Evolutionary conservation across 2,888 invertebrate species (phyloP).

Genomic region (Zootermopsis nevadensis): DNA sequence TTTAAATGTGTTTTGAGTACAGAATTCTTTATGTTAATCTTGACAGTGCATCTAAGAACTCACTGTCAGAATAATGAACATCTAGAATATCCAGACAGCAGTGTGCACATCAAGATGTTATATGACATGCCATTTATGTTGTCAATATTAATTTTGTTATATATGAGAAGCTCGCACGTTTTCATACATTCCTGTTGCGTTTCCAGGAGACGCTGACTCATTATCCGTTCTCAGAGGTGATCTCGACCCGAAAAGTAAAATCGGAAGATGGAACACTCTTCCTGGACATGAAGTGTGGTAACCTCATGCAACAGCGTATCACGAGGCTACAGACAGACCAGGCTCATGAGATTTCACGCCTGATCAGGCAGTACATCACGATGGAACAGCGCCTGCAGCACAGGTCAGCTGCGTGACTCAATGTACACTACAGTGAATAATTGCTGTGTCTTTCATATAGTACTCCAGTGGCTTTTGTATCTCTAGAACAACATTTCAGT

Average conservation of each 20-base stretch:
- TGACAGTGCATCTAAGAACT: too few relatives aligned
- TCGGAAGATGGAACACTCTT: constrained; percentile 92
- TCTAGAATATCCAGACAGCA: too few relatives aligned
- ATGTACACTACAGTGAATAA: neutral
- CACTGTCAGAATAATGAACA: too few relatives aligned
- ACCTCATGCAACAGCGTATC: constrained; percentile 94
- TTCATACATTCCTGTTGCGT: neutral
- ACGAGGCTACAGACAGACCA: constrained; percentile 96
- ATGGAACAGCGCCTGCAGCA: constrained; percentile 74
- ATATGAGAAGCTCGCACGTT: too few relatives aligned
- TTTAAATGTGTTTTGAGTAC: too few relatives aligned
- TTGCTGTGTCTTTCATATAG: too few relatives aligned
- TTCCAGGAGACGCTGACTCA: constrained; percentile 86
- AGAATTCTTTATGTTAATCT: too few relatives aligned
- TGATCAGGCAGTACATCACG: constrained; percentile 97
- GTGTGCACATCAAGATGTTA: too few relatives aligned
- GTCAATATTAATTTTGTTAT: too few relatives aligned
- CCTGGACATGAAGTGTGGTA: constrained; percentile 97
- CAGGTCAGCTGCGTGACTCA: constrained; percentile 12
- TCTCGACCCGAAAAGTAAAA: constrained; percentile 91
- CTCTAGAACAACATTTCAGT: too few relatives aligned
- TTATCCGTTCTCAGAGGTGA: constrained; percentile 95
- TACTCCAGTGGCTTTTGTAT: too few relatives aligned
- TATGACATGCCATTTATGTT: too few relatives aligned
- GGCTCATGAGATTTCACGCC: constrained; percentile 95